phyloP scores from a whole-genome alignment of 2,113 vertebrate genomes.

The Alouatta palliata region DNA sequence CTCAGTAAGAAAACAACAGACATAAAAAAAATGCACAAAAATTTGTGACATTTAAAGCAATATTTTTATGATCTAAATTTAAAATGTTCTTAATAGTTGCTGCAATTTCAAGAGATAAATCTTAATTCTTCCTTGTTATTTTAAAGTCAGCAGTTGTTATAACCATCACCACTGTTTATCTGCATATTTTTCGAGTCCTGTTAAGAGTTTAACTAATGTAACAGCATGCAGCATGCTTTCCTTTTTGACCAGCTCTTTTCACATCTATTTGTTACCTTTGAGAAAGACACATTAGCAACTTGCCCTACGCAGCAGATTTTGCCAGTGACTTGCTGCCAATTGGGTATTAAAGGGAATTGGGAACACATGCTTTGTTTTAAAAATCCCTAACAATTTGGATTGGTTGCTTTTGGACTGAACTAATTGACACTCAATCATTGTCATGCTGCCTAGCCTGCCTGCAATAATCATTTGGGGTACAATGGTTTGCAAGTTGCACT shows the following conservation, averaged over 20 bases:
- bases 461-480: slow-evolving; percentile 28
- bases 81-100: not conserved
- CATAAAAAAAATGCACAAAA: not conserved
- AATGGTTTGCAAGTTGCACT: not conserved
- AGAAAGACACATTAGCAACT: slow-evolving; percentile 20
- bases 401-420: slow-evolving; percentile 29
- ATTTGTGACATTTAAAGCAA: not conserved
- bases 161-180: not conserved
- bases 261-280: slow-evolving; percentile 42
- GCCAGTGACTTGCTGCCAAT: not conserved
- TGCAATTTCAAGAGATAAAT: not conserved
- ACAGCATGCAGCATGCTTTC: not conserved
- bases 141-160: not conserved
- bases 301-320: slow-evolving; percentile 1
- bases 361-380: slow-evolving; percentile 43
- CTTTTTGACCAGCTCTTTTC: slow-evolving; percentile 36
- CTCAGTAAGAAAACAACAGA: not conserved
- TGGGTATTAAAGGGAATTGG: not conserved
- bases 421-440: slow-evolving; percentile 51
- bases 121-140: not conserved
- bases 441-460: not conserved
- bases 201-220: not conserved
- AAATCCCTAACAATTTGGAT: not conserved
- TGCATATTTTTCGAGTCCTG: not conserved
- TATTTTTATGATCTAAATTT: not conserved